These are phyloP conservation scores for Amniataba percoides DNA, from an alignment of 2,797 vertebrate genomes.

Conservation along the genomic window DNA sequence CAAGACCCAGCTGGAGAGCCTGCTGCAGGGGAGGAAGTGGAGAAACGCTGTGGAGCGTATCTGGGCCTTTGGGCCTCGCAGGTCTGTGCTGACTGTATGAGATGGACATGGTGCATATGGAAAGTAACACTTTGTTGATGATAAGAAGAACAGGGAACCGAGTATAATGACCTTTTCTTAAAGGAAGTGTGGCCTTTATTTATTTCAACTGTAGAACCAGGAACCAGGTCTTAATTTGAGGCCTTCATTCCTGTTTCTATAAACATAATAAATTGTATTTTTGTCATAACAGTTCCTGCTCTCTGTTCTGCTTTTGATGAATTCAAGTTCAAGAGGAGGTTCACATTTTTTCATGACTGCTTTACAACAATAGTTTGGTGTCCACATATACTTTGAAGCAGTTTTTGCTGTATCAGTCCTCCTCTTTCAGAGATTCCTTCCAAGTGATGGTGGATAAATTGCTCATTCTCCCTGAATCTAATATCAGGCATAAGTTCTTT, in stretches of 20 bases:
- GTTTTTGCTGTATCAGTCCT: neutral
- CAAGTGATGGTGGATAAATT: too few relatives aligned
- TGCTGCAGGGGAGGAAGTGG: slow-evolving; percentile 92
- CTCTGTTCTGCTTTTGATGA: neutral
- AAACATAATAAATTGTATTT: neutral
- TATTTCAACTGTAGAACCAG: neutral
- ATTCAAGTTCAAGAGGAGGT: neutral
- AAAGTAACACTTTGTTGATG: neutral
- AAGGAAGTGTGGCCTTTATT: neutral
- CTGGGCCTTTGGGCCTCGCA: slow-evolving; percentile 96
- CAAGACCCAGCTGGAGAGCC: slow-evolving; percentile 87
- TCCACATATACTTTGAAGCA: neutral
- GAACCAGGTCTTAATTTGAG: neutral
- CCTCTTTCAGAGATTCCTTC: too few relatives aligned
- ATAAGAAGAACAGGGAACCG: neutral
- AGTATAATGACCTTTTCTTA: neutral
- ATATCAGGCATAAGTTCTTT: neutral
- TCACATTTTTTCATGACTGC: neutral
- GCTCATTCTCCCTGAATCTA: too few relatives aligned
- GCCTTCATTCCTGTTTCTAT: neutral
- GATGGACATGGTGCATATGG: neutral
- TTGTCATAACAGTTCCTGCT: neutral
- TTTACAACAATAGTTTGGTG: neutral
- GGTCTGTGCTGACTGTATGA: slow-evolving; percentile 60
- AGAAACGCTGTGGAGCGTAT: slow-evolving; percentile 90